Conservation (phyloP, 1,140 invertebrate species). For the Drosophila pseudoananassae region DNA sequence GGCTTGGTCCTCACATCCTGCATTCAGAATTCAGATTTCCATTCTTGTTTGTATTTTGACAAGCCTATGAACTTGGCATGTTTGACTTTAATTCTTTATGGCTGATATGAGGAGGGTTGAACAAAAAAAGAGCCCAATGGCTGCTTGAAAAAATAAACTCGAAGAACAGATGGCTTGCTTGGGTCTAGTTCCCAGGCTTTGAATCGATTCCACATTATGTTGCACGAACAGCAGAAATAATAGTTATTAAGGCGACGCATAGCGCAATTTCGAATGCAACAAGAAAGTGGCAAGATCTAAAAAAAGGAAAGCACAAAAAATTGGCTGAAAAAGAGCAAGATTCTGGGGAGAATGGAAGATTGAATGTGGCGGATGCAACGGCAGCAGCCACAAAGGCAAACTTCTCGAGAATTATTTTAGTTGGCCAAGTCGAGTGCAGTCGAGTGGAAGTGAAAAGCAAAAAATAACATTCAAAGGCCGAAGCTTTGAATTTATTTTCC, state of each 20-base stretch:
- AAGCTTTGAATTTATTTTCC: conserved; percentile 21
- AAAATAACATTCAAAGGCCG: conserved; percentile 5
- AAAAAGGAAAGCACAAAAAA: conserved; percentile 41
- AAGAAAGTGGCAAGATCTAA: conserved; percentile 29
- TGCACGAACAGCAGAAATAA: neutral
- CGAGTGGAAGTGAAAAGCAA: conserved; percentile 65
- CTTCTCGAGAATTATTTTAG: conserved; percentile 78
- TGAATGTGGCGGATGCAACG: conserved; percentile 19
- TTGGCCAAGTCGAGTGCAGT: conserved; percentile 70
- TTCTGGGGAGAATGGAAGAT: conserved; percentile 7
- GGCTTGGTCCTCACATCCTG: neutral
- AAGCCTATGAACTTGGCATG: conserved; percentile 30
- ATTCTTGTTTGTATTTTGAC: conserved; percentile 38
- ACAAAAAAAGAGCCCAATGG: neutral
- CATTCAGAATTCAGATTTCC: conserved; percentile 21
- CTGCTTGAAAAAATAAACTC: conserved; percentile 5
- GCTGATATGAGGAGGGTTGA: conserved; percentile 8
- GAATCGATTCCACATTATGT: neutral
- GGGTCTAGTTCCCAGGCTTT: neutral
- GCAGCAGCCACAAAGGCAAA: conserved; percentile 73
- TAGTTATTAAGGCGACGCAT: neutral
- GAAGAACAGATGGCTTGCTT: neutral
- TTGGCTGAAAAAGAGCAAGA: neutral
- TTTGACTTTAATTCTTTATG: conserved; percentile 19
- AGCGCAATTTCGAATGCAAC: conserved; percentile 3